Conservation (phyloP, 1,140 invertebrate species). For the Hormaphis cornu region DNA sequence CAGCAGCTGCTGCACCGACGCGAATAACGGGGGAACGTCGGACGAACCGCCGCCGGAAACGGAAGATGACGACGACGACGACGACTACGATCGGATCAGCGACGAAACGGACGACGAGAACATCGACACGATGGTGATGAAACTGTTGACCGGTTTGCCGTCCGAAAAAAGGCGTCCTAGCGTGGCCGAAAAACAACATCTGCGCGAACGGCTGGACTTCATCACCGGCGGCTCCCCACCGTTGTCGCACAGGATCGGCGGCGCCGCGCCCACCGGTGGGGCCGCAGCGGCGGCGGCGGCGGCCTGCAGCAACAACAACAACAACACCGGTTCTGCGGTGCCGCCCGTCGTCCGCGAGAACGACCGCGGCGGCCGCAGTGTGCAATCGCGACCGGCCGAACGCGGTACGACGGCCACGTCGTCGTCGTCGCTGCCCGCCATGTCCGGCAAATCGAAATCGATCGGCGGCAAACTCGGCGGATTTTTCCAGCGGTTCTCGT, state of each 20-base stretch:
- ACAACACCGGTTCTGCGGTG: slow-evolving; percentile 7
- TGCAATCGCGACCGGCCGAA: slow-evolving; percentile 18
- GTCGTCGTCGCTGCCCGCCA: neutral
- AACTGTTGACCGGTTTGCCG: slow-evolving; percentile 25
- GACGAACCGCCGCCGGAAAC: slow-evolving; percentile 34
- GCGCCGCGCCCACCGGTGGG: neutral
- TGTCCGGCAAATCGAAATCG: slow-evolving; percentile 1
- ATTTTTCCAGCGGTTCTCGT: slow-evolving; percentile 48
- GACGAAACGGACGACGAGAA: slow-evolving; percentile 33
- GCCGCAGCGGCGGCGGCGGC: neutral
- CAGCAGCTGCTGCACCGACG: slow-evolving; percentile 5
- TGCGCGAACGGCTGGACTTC: slow-evolving; percentile 32
- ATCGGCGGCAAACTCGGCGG: slow-evolving; percentile 42
- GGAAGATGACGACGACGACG: slow-evolving; percentile 41
- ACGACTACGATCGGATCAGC: slow-evolving; percentile 33
- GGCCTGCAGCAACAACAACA: neutral
- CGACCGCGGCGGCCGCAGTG: slow-evolving; percentile 9
- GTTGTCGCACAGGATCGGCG: neutral
- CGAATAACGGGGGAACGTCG: neutral
- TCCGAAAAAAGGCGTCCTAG: slow-evolving; percentile 17
- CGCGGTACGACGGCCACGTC: neutral
- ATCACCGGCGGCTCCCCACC: slow-evolving; percentile 33
- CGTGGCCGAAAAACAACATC: slow-evolving; percentile 28
- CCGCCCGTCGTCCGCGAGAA: neutral
- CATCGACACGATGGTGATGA: slow-evolving; percentile 32